Evolutionary conservation across 2,888 invertebrate genomes (phyloP), one percentile per base, ranked within the genome.

Genomic region (Andrena minutula): DNA sequence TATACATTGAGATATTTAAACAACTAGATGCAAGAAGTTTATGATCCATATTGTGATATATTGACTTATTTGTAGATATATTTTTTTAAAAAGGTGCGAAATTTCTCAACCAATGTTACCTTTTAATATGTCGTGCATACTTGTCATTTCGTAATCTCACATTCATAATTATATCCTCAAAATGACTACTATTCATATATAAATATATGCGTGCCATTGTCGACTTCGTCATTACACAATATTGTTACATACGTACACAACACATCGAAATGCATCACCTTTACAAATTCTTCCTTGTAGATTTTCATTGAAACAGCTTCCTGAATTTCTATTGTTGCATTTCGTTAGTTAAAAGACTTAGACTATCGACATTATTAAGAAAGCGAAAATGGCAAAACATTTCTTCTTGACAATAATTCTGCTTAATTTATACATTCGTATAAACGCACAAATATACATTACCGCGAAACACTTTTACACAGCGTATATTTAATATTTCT

Each of bases 21-120:
- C 77, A 82, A 60, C 72, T 75, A 71, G 61, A 69, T 58, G 63
- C 41, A 72, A 49, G 75, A 66, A 61, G 41, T 79, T 80, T 66
- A 65, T 32, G 74, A 71, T 51, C 64, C 10, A 69, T 64, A 82
- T 84, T 87, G 86, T 87, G 86, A 87, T 87, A 83, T 66, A 65
- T 41, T 56, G 49, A 77, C 49, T 56, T 80, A 65, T 65, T 73
- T 77, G 49, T 73, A 70, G 10, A 74, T 58, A 81, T 61, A 77
- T 61, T 66, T 71, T 53, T 35, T 47, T n/a, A 30, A 64, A 51
- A 75, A 28, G 53, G 35, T 66, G 66, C 64, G 47, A 73, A 74
- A 76, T 51, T 72, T 66, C 60, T 49, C 35, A 49, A 68, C 61
- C 23, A 56, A 56, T 72, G 49, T 47, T 53, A 58, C 10, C 10